Base-by-base conservation (phyloP, 2,113 vertebrate genomes). In the Eurystomus gularis region DNA sequence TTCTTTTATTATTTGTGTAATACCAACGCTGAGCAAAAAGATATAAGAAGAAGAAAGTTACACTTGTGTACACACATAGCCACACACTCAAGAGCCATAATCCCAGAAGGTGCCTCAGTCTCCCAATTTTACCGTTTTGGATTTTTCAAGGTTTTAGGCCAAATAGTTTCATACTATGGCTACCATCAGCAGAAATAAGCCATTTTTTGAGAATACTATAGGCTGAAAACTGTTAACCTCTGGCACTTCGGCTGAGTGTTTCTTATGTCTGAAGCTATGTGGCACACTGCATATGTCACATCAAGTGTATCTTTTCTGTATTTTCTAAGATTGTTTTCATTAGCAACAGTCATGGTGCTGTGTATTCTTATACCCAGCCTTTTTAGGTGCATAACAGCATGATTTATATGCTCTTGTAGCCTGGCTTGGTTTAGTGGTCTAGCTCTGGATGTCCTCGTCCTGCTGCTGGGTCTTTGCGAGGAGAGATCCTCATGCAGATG, bases 1-100 rank as follows among this genome's bases (percentile, higher is more conserved):
- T 78, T 82, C 57, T 87, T 87, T 42, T 70, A 68, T 86, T 95
- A 48, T 77, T 93, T 94, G 26, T 65, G 52, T 65, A 86, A 82
- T 86, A 86, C 65, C 37, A 10, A 66, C 55, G 25, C 42, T 40
- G 71, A 92, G 72, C 14, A 55, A 83, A 90, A 92, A 79, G 46
- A 82, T 92, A 11, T 4, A 68, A 23, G 33, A 89, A 87, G 17
- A 54, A 69, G 61, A 88, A 95, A 93, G 77, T 57, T 40, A 81
- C 60, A 79, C 33, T 3, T 37, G 39, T 75, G 77, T 37, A 28
- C 35, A 48, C 51, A 60, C 12, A 17, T 72, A 80, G 23, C 37
- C 31, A 25, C 48, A 46, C 55, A 37, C 51, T 48, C 48, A 75
- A 69, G 42, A 93, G 35, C 60, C 70, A 55, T 88, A 76, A 46